phyloP scores from a whole-genome alignment of 1,140 invertebrate species.

The Berghia stephanieae region DNA sequence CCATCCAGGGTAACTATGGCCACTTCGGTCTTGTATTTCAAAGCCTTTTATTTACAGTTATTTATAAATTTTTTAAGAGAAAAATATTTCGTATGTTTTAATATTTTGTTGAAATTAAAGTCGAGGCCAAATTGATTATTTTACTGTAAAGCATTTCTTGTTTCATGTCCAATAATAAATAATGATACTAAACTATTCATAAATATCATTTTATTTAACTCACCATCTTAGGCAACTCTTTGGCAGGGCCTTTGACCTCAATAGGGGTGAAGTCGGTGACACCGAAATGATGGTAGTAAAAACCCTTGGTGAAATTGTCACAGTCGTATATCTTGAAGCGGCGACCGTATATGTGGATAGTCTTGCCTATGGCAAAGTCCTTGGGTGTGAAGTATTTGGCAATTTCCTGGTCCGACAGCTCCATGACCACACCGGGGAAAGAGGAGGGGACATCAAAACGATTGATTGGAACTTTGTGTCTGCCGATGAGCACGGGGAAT shows the following conservation, averaged over 20 bases:
- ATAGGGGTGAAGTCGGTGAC: conserved; percentile 66
- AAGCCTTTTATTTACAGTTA: too few relatives aligned
- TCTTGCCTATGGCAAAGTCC: conserved; percentile 82
- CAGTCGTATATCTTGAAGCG: conserved; percentile 82
- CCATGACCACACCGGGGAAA: conserved; percentile 67
- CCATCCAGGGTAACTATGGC: too few relatives aligned
- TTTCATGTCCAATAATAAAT: too few relatives aligned
- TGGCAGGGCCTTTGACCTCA: conserved; percentile 54
- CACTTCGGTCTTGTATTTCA: too few relatives aligned
- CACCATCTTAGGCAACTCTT: conserved; percentile 63
- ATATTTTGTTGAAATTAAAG: too few relatives aligned
- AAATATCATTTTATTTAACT: conserved; percentile 10
- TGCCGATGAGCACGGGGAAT: conserved; percentile 77
- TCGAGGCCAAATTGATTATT: too few relatives aligned
- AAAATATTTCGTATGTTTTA: too few relatives aligned
- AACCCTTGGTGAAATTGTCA: conserved; percentile 82
- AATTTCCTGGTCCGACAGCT: conserved; percentile 76
- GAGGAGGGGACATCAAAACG: conserved; percentile 76
- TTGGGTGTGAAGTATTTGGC: conserved; percentile 78
- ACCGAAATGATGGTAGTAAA: conserved; percentile 76
- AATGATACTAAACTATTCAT: too few relatives aligned
- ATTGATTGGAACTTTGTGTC: conserved; percentile 81
- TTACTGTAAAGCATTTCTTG: too few relatives aligned
- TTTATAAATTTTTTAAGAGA: too few relatives aligned
- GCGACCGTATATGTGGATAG: conserved; percentile 82